These are phyloP conservation scores for Altica lythri DNA, from an alignment of 2,888 invertebrate genomes.

Conservation along the genomic window DNA sequence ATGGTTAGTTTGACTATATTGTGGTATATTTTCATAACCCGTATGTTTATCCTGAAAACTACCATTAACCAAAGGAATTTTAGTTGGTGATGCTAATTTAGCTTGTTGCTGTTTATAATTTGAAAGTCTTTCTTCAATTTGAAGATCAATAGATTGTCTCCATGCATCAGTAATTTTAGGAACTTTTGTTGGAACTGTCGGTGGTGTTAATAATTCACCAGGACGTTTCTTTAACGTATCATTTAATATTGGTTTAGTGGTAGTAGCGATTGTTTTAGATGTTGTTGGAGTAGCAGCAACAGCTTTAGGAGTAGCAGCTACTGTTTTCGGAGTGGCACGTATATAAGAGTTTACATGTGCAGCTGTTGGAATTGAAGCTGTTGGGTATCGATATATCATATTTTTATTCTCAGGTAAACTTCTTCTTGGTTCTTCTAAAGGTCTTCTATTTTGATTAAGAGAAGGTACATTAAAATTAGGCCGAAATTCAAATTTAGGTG, in stretches of 20 bases:
- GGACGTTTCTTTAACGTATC: constrained; percentile 52
- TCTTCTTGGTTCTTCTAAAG: constrained; percentile 23
- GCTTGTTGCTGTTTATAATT: constrained; percentile 52
- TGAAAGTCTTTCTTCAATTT: constrained; percentile 62
- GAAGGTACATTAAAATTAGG: constrained; percentile 69
- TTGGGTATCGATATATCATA: constrained; percentile 34
- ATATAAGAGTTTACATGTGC: constrained; percentile 46
- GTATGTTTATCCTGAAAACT: constrained; percentile 41
- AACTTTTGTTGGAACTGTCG: constrained; percentile 56
- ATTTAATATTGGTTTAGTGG: constrained; percentile 19
- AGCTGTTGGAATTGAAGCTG: constrained; percentile 39
- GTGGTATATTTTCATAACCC: constrained; percentile 41
- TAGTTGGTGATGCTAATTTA: constrained; percentile 21
- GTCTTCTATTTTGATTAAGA: constrained; percentile 31
- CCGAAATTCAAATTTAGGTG: constrained; percentile 79
- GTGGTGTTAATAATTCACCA: constrained; percentile 46
- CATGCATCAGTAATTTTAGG: constrained; percentile 60
- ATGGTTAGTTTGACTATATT: constrained; percentile 44
- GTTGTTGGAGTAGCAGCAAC: too few relatives aligned
- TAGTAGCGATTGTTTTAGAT: constrained; percentile 4
- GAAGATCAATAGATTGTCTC: constrained; percentile 61
- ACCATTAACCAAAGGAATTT: constrained; percentile 22
- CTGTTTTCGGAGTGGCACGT: constrained; percentile 20
- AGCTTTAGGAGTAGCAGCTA: constrained; percentile 4
- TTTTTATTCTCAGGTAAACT: constrained; percentile 53